Evolutionary conservation across 2,113 vertebrate genomes (phyloP).

Genomic region (Pollimyrus isidori): DNA sequence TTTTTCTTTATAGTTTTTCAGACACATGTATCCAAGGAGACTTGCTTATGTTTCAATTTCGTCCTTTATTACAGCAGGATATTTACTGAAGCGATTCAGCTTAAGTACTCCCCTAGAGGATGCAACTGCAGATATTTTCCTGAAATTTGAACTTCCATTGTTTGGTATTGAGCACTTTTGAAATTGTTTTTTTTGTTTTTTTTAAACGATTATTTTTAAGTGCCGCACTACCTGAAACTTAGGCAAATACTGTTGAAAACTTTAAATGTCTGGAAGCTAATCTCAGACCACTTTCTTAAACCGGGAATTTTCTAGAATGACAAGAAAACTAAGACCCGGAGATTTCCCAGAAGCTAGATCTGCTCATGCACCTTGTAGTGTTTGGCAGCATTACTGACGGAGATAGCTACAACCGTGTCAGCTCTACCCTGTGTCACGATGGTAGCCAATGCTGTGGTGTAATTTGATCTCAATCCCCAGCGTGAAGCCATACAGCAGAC

Average conservation of each 20-base stretch:
- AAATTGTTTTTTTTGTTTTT: neutral
- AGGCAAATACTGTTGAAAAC: neutral
- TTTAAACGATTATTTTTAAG: neutral
- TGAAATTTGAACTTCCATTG: neutral
- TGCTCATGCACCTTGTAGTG: neutral
- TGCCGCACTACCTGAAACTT: neutral
- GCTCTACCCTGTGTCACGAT: neutral
- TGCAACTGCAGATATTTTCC: neutral
- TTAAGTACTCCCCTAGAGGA: neutral
- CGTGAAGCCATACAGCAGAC: neutral
- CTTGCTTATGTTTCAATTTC: neutral
- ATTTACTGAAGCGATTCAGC: slow-evolving; percentile 6
- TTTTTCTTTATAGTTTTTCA: neutral
- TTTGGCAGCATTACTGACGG: neutral
- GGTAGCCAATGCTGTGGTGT: neutral
- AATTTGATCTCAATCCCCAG: neutral
- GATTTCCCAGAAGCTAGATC: neutral
- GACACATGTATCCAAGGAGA: slow-evolving; percentile 8
- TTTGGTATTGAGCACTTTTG: neutral
- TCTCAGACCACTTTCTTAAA: neutral
- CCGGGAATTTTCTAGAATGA: neutral
- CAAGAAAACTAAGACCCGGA: neutral
- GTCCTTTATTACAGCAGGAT: neutral
- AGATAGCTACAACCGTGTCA: neutral
- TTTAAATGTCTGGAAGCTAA: neutral